Conservation (phyloP, 2,113 vertebrate genomes). For the Myiopsitta monachus region DNA sequence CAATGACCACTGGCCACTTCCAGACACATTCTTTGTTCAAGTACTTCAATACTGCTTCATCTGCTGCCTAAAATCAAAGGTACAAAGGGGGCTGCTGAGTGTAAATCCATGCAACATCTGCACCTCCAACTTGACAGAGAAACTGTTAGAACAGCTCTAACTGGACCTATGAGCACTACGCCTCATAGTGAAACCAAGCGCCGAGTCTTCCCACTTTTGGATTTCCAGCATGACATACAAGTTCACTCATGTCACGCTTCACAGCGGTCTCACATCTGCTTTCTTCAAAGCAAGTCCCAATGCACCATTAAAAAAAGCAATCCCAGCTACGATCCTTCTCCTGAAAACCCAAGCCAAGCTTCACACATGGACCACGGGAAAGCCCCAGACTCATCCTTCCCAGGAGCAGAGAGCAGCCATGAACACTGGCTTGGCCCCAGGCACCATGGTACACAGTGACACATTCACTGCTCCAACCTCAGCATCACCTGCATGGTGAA, state of each 20-base stretch:
- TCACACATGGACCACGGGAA: rapidly evolving
- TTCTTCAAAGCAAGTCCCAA: neutral
- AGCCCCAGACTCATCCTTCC: rapidly evolving
- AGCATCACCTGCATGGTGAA: rapidly evolving
- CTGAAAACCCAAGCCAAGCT: neutral
- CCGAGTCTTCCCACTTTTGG: neutral
- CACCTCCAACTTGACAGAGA: neutral
- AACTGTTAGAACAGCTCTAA: rapidly evolving
- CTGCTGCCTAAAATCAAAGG: neutral
- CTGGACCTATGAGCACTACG: rapidly evolving
- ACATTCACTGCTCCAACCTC: neutral
- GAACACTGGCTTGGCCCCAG: rapidly evolving
- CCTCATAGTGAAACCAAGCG: rapidly evolving
- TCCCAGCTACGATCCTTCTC: rapidly evolving
- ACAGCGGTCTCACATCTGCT: neutral
- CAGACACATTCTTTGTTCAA: constrained; percentile 24
- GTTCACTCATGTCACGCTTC: rapidly evolving
- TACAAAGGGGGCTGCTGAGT: neutral
- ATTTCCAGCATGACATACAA: rapidly evolving
- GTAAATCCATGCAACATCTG: rapidly evolving
- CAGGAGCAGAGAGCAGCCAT: rapidly evolving
- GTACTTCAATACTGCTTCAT: neutral
- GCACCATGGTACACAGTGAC: rapidly evolving
- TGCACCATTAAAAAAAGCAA: neutral
- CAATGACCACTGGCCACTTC: constrained; percentile 48